Evolutionary conservation across 2,888 invertebrate genomes (phyloP), one percentile per base, ranked within the genome.

Genomic region (Leptothorax acervorum): DNA sequence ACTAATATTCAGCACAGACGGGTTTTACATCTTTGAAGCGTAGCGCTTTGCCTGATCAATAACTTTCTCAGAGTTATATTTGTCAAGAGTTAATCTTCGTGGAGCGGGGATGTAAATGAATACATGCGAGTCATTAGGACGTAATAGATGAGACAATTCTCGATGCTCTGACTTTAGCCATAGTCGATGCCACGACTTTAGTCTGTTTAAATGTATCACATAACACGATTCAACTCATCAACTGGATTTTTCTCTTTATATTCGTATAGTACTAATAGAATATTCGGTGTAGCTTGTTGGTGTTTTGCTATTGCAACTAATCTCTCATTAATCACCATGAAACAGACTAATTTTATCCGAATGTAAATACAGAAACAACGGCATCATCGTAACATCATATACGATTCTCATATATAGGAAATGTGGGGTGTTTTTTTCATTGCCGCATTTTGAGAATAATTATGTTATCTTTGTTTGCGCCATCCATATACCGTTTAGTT

Each of bases 201-300:
- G 62, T 70, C 12, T 66, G 31, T 79, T 15, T 83, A 84, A 83
- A 70, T 85, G 71, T 71, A 70, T 87, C 85, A 87, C 85, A 53
- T 42, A 86, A 88, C 85, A 86, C 81, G 62, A 86, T 76, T 85
- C 85, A 81, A 82, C 70, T 86, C 87, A 90, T 90, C 70, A 81
- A 86, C 83, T 86, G 87, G 82, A 85, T 85, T 66, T 82, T 86
- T 75, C 86, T 86, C 39, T 78, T 23, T 35, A 83, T 73, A 86
- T 86, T 87, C 83, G 74, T 88, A 55, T 93, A 91, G 91, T 92
- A 91, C 86, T 90, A 91, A 93, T 93, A 93, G 91, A 90, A 65
- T 89, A 86, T 90, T 92, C 88, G 87, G 85, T 91, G 91, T 92
- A 93, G 93, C 91, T 93, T 93, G 91, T 93, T 93, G 92, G 91